phyloP scores from a whole-genome alignment of 2,113 vertebrate species.

The Coryphaenoides rupestris region DNA sequence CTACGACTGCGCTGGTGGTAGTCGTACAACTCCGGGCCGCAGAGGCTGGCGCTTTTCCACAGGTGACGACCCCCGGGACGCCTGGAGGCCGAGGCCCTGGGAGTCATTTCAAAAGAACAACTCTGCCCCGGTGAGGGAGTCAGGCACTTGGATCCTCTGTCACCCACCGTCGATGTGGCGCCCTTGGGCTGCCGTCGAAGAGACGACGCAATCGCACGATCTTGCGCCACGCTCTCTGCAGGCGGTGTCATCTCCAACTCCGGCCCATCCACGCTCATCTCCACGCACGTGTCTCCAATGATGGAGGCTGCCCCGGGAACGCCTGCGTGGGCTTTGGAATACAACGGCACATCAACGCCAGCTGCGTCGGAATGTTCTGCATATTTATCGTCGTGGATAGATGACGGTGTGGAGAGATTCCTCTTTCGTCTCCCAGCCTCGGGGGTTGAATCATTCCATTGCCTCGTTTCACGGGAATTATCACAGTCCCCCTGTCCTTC shows the following conservation, averaged over 20 bases:
- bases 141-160: slow-evolving; percentile 33
- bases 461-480: slow-evolving; percentile 40
- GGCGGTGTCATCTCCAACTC: slow-evolving; percentile 29
- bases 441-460: slow-evolving; percentile 37
- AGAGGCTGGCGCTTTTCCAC: slow-evolving; percentile 19
- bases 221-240: slow-evolving; percentile 41
- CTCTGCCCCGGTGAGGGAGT: slow-evolving; percentile 17
- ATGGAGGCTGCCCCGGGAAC: slow-evolving; percentile 7
- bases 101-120: slow-evolving; percentile 5
- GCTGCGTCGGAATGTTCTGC: slow-evolving; percentile 25
- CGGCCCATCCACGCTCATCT: slow-evolving; percentile 78
- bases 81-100: slow-evolving; percentile 11
- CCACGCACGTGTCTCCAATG: slow-evolving; percentile 40
- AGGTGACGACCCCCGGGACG: slow-evolving; percentile 9
- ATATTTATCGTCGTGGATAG: slow-evolving; percentile 26
- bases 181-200: slow-evolving; percentile 32
- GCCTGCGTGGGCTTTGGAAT: neutral
- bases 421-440: slow-evolving; percentile 31
- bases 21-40: slow-evolving; percentile 32
- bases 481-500: slow-evolving; percentile 35
- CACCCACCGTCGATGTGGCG: too few relatives aligned
- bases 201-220: slow-evolving; percentile 51
- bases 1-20: slow-evolving; percentile 55
- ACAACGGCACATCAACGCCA: slow-evolving; percentile 13
- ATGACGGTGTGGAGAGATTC: slow-evolving; percentile 30